These are phyloP conservation scores for Halcyon badia DNA, from an alignment of 2,797 vertebrate species.

Conservation along the genomic window DNA sequence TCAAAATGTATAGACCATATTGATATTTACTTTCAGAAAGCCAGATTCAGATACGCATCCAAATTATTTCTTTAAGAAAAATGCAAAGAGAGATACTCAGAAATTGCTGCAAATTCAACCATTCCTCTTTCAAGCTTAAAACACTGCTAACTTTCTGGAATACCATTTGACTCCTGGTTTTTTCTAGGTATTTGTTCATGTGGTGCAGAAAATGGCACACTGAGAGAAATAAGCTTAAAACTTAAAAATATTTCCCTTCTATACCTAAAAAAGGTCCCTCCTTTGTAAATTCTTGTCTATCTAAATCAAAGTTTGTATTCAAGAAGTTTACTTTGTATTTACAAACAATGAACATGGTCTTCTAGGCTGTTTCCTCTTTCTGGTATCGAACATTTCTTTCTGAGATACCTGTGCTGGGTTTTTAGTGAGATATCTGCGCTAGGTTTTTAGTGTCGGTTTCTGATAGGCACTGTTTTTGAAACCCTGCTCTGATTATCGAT, in stretches of 20 bases:
- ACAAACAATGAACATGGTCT: not conserved
- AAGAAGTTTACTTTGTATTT: not conserved
- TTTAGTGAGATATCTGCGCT: not conserved
- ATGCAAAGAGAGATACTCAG: not conserved
- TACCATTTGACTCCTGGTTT: not conserved
- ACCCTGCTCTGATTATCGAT: not conserved
- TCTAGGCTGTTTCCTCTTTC: not conserved
- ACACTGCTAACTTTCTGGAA: not conserved
- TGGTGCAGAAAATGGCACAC: not conserved
- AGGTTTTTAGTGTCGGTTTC: not conserved
- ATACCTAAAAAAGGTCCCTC: not conserved
- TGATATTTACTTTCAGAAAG: not conserved
- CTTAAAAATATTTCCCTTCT: not conserved
- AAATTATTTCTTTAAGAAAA: not conserved
- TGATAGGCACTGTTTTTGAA: not conserved
- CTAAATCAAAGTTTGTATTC: not conserved
- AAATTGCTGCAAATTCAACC: conserved; percentile 1
- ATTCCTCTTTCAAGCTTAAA: not conserved
- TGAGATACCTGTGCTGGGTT: not conserved
- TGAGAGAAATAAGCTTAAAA: not conserved
- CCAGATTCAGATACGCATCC: not conserved
- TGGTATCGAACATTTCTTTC: not conserved
- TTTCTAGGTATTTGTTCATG: not conserved
- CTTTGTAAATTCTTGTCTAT: not conserved
- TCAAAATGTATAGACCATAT: not conserved